phyloP scores from a whole-genome alignment of 2,888 invertebrate species.

The Ctena decussata region DNA sequence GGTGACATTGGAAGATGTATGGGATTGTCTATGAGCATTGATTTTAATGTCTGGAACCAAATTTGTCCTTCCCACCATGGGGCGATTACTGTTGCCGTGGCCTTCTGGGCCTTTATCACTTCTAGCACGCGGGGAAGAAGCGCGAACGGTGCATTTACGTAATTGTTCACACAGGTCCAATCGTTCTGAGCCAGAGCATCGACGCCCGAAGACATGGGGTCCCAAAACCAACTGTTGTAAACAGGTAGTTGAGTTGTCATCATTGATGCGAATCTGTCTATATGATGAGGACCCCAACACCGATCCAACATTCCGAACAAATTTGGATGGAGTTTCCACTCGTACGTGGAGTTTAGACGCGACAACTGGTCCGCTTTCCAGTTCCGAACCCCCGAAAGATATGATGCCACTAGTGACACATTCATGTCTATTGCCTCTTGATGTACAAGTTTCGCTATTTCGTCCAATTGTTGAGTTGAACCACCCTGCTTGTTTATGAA shows the following conservation, averaged over 20 bases:
- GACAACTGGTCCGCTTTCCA: neutral
- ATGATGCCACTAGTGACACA: neutral
- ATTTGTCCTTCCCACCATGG: conserved; percentile 16
- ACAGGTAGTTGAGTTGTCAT: neutral
- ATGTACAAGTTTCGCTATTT: conserved; percentile 1
- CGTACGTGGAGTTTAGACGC: neutral
- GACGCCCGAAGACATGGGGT: conserved; percentile 17
- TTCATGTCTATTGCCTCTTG: conserved; percentile 3
- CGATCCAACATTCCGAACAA: conserved; percentile 12
- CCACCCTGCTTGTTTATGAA: neutral
- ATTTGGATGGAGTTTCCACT: conserved; percentile 1
- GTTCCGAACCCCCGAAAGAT: neutral
- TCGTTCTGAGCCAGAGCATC: conserved; percentile 24
- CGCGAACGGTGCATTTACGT: conserved; percentile 30
- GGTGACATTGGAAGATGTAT: neutral
- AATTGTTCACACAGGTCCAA: conserved; percentile 19
- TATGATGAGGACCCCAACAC: conserved; percentile 14
- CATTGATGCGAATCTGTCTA: conserved; percentile 27
- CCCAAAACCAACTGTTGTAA: conserved; percentile 27
- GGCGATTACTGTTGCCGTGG: conserved; percentile 20
- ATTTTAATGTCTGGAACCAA: neutral
- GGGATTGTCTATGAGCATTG: neutral
- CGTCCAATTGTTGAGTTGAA: neutral
- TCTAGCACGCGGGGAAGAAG: conserved; percentile 8
- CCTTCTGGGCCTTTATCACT: neutral